A percentile compares a stretch with the other conserved stretches of the same genome.
Evolutionary conservation across 1,140 invertebrate species (phyloP).

Genomic region (Lepidurus apus): DNA sequence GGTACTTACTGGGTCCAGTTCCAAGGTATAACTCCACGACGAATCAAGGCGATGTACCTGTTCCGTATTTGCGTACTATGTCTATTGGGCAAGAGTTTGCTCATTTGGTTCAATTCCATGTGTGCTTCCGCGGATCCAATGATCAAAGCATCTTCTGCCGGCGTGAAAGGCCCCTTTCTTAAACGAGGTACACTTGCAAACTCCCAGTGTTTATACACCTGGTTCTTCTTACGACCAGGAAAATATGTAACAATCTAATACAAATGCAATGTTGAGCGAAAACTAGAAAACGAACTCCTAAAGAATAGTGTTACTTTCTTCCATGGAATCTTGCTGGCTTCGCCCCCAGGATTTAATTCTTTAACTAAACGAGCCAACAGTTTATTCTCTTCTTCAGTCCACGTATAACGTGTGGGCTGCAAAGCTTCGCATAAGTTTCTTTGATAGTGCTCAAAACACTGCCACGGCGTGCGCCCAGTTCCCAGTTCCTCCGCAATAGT

Average conservation of each 20-base stretch:
- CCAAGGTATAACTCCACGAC: not conserved
- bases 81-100: not conserved
- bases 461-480: conserved; percentile 22
- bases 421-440: not conserved
- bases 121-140: conserved; percentile 4
- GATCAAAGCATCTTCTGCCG: conserved; percentile 2
- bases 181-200: not conserved
- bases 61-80: conserved; percentile 22
- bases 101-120: not conserved
- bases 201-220: conserved; percentile 23
- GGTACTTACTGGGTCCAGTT: not conserved
- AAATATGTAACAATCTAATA: not conserved
- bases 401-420: conserved; percentile 2
- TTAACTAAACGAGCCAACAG: not conserved
- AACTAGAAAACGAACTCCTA: not conserved
- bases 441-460: conserved; percentile 29
- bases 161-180: conserved; percentile 6
- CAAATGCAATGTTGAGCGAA: not conserved
- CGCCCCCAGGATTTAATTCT: not conserved
- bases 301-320: conserved; percentile 19
- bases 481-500: conserved; percentile 9
- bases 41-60: not conserved
- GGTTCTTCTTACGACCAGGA: conserved; percentile 15
- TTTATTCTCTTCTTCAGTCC: conserved; percentile 27
- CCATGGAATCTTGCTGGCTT: conserved; percentile 25